Evolutionary conservation across 1,140 invertebrate species (phyloP), one percentile per base, ranked within the genome.

Genomic region (Chlorops oryzae): DNA sequence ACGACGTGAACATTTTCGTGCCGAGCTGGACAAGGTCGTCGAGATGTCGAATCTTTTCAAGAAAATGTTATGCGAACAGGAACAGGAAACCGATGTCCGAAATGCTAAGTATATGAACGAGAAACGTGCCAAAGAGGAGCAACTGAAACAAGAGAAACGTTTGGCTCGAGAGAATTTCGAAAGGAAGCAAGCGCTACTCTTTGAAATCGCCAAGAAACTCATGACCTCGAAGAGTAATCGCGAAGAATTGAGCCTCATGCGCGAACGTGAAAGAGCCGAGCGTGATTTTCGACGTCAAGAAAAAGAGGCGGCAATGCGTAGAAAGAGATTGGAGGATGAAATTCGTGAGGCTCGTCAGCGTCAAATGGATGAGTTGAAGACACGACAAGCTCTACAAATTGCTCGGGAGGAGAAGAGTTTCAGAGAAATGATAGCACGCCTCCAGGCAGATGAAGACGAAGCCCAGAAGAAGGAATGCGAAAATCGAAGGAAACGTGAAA

Each of bases 351-450:
- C 78, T 21, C 59, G 76, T 22, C 66, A 67, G 0, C 57, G 60
- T 24, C 78, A 80, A 53, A 61, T 77, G n/a, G 65, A 69, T 47
- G 69, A 72, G 15, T 51, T 63, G 38, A 61, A 73, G 73, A 55
- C 72, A 71, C 63, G 65, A 18, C 75, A 80, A 54, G 81, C 82
- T 0, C 70, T 81, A 17, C 79, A 82, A 56, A 74, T 83, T 3
- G 77, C 79, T 21, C 63, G 80, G 3, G 80, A 83, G 32, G 77
- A 78, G 52, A 64, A 77, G 15, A 80, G 84, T 59, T 81, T 81
- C 47, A 73, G 77, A 43, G 75, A 75, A 52, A 74, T 81, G 12
- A 50, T 77, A 3, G 59, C 64, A 0, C 55, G 67, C 27, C 73
- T 79, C 39, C 75, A 74, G 35, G 59, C 68, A 25, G 73, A 74